Percentiles rank a stretch among this genome's conserved stretches.
These are phyloP conservation scores for Pseudomyrmex flavicornis DNA, from an alignment of 1,140 invertebrate genomes.

Conservation along the genomic window DNA sequence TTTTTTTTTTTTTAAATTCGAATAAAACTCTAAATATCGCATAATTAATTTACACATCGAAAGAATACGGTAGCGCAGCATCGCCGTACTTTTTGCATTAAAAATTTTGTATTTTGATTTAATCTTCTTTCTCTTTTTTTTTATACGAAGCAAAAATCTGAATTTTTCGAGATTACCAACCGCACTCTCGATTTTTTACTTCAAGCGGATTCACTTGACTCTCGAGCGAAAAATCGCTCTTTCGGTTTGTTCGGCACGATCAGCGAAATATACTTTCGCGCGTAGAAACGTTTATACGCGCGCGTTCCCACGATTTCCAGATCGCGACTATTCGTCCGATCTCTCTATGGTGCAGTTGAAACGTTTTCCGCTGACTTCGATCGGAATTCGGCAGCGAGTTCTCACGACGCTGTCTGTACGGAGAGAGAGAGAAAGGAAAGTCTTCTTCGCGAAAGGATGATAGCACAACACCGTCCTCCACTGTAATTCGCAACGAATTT, in stretches of 20 bases:
- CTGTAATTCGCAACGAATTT: conserved; percentile 20
- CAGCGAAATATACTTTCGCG: conserved; percentile 20
- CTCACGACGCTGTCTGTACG: neutral
- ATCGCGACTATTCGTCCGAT: conserved; percentile 1
- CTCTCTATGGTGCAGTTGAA: neutral
- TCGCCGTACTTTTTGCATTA: too few relatives aligned
- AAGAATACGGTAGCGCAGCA: too few relatives aligned
- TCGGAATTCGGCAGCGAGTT: conserved; percentile 13
- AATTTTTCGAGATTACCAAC: neutral
- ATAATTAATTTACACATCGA: too few relatives aligned
- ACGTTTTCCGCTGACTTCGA: conserved; percentile 20
- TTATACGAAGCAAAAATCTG: too few relatives aligned
- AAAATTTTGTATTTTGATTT: too few relatives aligned
- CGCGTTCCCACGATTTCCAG: neutral
- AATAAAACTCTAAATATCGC: neutral
- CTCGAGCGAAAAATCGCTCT: neutral
- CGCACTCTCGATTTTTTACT: neutral
- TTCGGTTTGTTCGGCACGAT: neutral
- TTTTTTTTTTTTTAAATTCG: conserved; percentile 11
- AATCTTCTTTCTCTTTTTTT: too few relatives aligned
- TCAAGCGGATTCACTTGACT: neutral
- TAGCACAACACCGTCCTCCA: neutral
- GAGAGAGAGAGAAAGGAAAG: neutral
- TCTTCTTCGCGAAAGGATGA: neutral
- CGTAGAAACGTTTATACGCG: neutral